phyloP scores from a whole-genome alignment of 1,140 invertebrate genomes.

The Charaxes varanes region DNA sequence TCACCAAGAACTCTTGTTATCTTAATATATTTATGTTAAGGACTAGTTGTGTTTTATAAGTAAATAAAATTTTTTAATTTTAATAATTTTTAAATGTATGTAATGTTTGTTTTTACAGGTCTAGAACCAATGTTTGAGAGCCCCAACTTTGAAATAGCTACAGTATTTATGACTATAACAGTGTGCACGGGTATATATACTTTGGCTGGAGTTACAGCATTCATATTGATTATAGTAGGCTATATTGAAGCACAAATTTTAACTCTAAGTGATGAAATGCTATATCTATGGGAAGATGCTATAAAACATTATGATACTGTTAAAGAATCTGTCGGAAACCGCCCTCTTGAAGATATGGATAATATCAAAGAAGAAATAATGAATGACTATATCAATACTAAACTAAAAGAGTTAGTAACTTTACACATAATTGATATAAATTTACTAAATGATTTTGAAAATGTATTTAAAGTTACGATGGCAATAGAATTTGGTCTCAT shows the following conservation, averaged over 20 bases:
- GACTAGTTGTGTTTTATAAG: too few species aligned
- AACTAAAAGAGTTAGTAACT: slow-evolving; percentile 26
- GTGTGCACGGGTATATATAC: slow-evolving; percentile 15
- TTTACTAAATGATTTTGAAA: slow-evolving; percentile 26
- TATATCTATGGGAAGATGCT: slow-evolving; percentile 35
- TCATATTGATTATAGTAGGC: slow-evolving; percentile 39
- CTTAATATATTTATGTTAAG: too few species aligned
- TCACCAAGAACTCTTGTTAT: slow-evolving; percentile 89
- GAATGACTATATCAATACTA: slow-evolving; percentile 28
- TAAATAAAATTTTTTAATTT: too few species aligned
- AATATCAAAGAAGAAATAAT: slow-evolving; percentile 7
- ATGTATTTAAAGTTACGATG: slow-evolving; percentile 30
- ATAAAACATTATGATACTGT: slow-evolving; percentile 18
- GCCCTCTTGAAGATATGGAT: neutral
- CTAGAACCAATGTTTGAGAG: slow-evolving; percentile 38
- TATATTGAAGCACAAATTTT: slow-evolving; percentile 46
- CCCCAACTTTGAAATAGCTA: slow-evolving; percentile 45
- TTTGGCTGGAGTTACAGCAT: slow-evolving; percentile 28
- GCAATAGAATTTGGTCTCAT: slow-evolving; percentile 40
- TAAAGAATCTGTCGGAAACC: slow-evolving; percentile 5
- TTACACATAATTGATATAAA: slow-evolving; percentile 33
- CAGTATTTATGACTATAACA: slow-evolving; percentile 22
- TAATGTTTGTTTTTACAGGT: too few species aligned
- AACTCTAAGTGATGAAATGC: slow-evolving; percentile 35
- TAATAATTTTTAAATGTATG: too few species aligned